Evolutionary conservation across 1,140 invertebrate genomes (phyloP).

Genomic region (Heliconius nattereri): DNA sequence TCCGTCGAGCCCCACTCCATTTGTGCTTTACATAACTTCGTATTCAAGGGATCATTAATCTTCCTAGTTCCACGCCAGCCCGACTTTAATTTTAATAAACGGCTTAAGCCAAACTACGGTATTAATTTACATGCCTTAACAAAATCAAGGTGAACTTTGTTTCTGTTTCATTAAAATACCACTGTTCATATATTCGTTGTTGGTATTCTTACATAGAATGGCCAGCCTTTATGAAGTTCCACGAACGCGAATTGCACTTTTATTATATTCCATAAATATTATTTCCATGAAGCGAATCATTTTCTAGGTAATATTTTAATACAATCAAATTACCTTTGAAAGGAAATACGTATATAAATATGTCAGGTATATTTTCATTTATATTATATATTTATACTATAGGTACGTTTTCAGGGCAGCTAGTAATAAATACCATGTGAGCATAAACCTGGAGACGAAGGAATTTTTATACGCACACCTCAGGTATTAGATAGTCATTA

Average conservation of each 20-base stretch:
- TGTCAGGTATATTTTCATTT: background rate
- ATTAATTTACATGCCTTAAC: conserved; percentile 73
- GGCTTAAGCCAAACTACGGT: conserved; percentile 65
- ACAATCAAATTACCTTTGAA: background rate
- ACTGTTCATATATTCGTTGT: background rate
- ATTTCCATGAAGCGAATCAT: background rate
- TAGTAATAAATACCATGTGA: conserved; percentile 10
- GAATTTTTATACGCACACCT: conserved; percentile 37
- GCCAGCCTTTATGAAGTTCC: background rate
- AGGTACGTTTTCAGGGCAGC: background rate
- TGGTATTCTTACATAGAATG: background rate
- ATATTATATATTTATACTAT: background rate
- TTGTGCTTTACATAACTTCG: conserved; percentile 79
- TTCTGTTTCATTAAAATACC: conserved; percentile 14
- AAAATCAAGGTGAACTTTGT: conserved; percentile 49
- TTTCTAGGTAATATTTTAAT: background rate
- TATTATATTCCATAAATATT: background rate
- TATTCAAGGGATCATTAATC: conserved; percentile 79
- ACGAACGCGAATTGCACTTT: background rate
- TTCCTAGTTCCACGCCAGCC: conserved; percentile 77
- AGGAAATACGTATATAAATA: background rate
- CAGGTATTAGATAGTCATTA: conserved; percentile 46
- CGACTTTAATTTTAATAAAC: conserved; percentile 80
- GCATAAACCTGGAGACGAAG: background rate
- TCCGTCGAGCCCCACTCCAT: conserved; percentile 71